Conservation (phyloP, 2,888 invertebrate species). For the Tortrix viridana region DNA sequence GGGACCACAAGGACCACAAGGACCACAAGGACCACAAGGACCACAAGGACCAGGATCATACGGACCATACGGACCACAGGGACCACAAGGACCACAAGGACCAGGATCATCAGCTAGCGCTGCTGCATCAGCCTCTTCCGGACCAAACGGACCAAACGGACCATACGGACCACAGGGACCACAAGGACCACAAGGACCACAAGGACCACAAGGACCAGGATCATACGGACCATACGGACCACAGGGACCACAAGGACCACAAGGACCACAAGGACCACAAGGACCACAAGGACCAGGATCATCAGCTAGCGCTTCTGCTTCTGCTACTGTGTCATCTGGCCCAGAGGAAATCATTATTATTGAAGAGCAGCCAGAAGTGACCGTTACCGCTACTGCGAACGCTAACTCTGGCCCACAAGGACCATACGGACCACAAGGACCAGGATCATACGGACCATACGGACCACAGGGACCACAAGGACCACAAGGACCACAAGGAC, state of each 20-base stretch:
- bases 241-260: slow-evolving; percentile 1
- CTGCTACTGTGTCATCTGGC: background rate
- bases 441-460: slow-evolving; percentile 9
- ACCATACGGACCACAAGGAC: slow-evolving; percentile 6
- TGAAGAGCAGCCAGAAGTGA: slow-evolving; percentile 23
- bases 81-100: slow-evolving; percentile 12
- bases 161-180: slow-evolving; percentile 12
- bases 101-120: slow-evolving; percentile 11
- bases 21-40: slow-evolving; percentile 19
- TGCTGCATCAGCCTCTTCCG: too few relatives aligned
- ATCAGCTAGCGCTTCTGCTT: background rate
- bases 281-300: background rate
- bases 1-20: slow-evolving; percentile 11
- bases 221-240: slow-evolving; percentile 19
- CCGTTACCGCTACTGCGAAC: slow-evolving; percentile 6
- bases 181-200: background rate
- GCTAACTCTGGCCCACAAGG: slow-evolving; percentile 14
- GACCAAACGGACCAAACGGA: background rate
- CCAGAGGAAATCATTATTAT: slow-evolving; percentile 15
- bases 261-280: too few relatives aligned
- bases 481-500: slow-evolving; percentile 11
- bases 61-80: slow-evolving; percentile 9
- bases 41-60: slow-evolving; percentile 31
- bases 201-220: slow-evolving; percentile 11
- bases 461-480: slow-evolving; percentile 9